phyloP scores from a whole-genome alignment of 2,113 vertebrate genomes.

The Megaceryle torquata region DNA sequence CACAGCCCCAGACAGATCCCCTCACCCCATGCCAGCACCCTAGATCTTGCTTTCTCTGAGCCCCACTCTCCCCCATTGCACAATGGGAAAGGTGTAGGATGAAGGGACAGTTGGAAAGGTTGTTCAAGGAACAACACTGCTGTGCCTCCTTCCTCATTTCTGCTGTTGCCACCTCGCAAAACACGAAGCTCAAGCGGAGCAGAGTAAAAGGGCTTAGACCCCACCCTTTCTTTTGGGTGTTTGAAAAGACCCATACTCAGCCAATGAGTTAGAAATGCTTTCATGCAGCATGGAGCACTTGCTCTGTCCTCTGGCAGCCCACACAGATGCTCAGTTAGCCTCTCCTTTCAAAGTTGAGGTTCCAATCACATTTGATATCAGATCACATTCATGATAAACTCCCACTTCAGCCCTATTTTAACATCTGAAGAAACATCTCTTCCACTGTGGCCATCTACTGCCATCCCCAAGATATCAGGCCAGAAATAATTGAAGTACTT shows the following conservation, averaged over 20 bases:
- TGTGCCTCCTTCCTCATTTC: background rate
- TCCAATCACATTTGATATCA: background rate
- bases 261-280: background rate
- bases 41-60: background rate
- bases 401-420: background rate
- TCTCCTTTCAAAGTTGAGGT: background rate
- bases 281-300: background rate
- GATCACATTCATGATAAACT: background rate
- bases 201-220: background rate
- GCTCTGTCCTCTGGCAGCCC: background rate
- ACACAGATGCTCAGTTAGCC: background rate
- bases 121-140: background rate
- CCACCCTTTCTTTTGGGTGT: background rate
- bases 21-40: background rate
- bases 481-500: background rate
- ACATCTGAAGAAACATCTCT: background rate
- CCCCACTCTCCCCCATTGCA: rapidly evolving
- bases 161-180: background rate
- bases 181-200: background rate
- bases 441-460: background rate
- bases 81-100: background rate
- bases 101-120: background rate
- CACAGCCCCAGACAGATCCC: background rate
- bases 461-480: background rate
- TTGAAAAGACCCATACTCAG: background rate